Conservation (phyloP, 2,113 vertebrate genomes). For the Leucosticte australis region DNA sequence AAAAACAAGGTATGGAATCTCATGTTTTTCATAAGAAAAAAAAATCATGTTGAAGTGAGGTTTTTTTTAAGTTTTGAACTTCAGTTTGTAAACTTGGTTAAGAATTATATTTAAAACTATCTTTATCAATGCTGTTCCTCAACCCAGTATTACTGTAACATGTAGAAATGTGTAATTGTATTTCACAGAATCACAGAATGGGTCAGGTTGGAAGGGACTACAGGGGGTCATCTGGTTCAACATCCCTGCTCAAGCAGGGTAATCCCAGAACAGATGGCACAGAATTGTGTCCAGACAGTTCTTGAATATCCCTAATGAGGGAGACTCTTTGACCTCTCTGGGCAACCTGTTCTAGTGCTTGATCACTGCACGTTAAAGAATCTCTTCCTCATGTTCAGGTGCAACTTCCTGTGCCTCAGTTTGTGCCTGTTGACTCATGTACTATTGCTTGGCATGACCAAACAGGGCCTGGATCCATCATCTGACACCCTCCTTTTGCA, state of each 20-base stretch:
- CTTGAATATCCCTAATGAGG: neutral
- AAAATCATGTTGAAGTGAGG: fast-evolving
- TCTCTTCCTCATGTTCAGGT: neutral
- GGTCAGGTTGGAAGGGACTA: neutral
- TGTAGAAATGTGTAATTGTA: fast-evolving
- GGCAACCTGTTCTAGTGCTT: neutral
- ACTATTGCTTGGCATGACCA: fast-evolving
- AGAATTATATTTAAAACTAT: neutral
- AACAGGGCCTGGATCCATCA: neutral
- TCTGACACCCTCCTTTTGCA: neutral
- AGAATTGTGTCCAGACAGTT: neutral
- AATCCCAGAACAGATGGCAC: neutral
- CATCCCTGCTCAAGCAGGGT: neutral
- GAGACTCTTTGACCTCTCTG: neutral
- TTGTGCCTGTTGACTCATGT: fast-evolving
- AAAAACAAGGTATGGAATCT: conserved; percentile 85
- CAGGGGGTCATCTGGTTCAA: neutral
- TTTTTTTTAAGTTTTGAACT: neutral
- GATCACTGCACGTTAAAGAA: neutral
- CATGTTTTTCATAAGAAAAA: neutral
- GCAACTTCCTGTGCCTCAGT: neutral
- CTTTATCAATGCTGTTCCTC: neutral
- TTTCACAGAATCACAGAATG: neutral
- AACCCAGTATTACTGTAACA: neutral
- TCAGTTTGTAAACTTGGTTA: neutral